phyloP scores from a whole-genome alignment of 2,113 vertebrate genomes.

The Ranitomeya imitator region DNA sequence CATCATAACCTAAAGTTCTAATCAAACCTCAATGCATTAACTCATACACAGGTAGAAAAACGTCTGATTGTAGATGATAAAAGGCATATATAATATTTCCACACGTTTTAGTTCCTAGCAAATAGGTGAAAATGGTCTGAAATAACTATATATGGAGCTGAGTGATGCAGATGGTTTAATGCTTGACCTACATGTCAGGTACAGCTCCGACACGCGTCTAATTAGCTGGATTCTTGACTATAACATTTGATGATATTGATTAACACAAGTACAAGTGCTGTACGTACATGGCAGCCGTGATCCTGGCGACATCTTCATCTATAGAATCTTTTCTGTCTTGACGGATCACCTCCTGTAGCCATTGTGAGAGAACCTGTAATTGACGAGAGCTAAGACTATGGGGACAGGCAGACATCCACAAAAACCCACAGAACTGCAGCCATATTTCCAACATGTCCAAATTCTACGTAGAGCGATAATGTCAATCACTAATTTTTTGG shows the following conservation, averaged over 20 bases:
- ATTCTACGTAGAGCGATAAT: too few species aligned
- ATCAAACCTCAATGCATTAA: too few species aligned
- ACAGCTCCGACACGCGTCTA: neutral
- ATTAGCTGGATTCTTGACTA: neutral
- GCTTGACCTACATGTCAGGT: neutral
- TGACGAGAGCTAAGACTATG: neutral
- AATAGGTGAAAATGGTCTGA: too few species aligned
- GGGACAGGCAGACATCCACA: neutral
- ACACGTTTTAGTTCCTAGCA: too few species aligned
- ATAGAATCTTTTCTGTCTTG: slow-evolving; percentile 12
- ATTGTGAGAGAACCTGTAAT: slow-evolving; percentile 24
- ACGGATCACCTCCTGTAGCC: slow-evolving; percentile 18
- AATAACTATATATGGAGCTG: too few species aligned
- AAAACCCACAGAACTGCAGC: neutral
- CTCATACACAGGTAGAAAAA: too few species aligned
- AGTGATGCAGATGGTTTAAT: neutral
- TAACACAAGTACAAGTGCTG: neutral
- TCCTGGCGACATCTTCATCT: slow-evolving; percentile 20
- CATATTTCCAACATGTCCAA: too few species aligned
- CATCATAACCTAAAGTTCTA: too few species aligned
- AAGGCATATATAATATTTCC: too few species aligned
- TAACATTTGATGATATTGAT: neutral
- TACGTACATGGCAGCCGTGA: slow-evolving; percentile 41
- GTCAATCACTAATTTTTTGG: too few species aligned
- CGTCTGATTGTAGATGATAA: too few species aligned